These are phyloP conservation scores for Periplaneta americana DNA, from an alignment of 1,140 invertebrate genomes.

Conservation along the genomic window DNA sequence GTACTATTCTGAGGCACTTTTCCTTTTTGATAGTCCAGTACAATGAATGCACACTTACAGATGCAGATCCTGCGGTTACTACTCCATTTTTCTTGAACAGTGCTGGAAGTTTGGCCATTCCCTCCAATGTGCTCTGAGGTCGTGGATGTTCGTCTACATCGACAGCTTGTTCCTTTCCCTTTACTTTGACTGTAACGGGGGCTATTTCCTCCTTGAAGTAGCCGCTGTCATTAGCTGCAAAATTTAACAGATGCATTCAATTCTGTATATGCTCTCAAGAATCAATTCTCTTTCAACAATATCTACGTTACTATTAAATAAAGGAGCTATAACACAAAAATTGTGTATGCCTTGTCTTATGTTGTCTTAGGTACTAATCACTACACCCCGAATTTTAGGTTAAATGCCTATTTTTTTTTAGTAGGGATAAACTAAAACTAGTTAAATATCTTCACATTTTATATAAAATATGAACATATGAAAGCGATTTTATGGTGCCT, in stretches of 20 bases:
- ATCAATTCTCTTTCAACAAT: neutral
- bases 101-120: slow-evolving; percentile 73
- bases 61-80: slow-evolving; percentile 93
- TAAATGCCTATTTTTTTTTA: too few species aligned
- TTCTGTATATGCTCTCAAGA: neutral
- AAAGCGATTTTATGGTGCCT: too few species aligned
- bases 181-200: slow-evolving; percentile 79
- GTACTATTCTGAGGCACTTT: too few species aligned
- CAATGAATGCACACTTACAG: slow-evolving; percentile 51
- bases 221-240: slow-evolving; percentile 78
- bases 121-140: slow-evolving; percentile 79
- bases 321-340: neutral
- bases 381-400: too few species aligned
- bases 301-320: too few species aligned
- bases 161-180: slow-evolving; percentile 72
- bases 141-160: slow-evolving; percentile 93
- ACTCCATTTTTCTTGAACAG: slow-evolving; percentile 96
- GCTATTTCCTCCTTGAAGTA: slow-evolving; percentile 87
- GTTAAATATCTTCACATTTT: too few species aligned
- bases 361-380: too few species aligned
- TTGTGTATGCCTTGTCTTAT: neutral
- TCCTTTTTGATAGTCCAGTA: neutral
- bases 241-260: slow-evolving; percentile 16
- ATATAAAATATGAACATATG: too few species aligned
- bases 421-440: too few species aligned